Conservation (phyloP, 2,797 vertebrate genomes). For the Neoniphon sammara region DNA sequence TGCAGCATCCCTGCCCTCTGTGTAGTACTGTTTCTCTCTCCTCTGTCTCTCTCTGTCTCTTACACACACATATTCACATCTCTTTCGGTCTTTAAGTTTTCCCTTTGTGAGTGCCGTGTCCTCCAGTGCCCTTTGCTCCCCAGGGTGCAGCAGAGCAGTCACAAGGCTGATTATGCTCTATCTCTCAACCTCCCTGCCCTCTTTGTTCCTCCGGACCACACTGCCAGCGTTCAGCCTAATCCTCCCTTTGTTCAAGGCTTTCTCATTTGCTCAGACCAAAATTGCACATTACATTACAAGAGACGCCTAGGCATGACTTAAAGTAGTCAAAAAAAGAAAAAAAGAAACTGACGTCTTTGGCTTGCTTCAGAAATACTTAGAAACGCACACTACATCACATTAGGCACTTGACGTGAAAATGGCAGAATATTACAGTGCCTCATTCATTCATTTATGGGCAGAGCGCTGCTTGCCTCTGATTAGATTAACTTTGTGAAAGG, state of each 20-base stretch:
- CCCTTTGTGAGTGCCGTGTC: conserved; percentile 58
- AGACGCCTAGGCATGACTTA: conserved; percentile 38
- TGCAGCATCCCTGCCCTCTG: conserved; percentile 27
- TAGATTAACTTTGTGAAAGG: conserved; percentile 38
- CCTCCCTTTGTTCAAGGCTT: conserved; percentile 69
- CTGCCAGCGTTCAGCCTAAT: conserved; percentile 71
- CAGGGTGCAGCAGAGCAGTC: conserved; percentile 70
- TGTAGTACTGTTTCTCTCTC: conserved; percentile 26
- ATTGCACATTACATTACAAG: conserved; percentile 63
- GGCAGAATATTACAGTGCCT: neutral
- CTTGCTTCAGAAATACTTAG: conserved; percentile 16
- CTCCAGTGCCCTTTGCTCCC: conserved; percentile 67
- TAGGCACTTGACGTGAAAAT: neutral
- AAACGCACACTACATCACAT: neutral
- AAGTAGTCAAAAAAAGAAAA: conserved; percentile 36
- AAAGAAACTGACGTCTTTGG: conserved; percentile 24
- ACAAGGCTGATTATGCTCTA: conserved; percentile 71
- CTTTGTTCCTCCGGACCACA: conserved; percentile 74
- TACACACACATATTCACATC: conserved; percentile 36
- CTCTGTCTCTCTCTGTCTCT: conserved; percentile 8
- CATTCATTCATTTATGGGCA: conserved; percentile 30
- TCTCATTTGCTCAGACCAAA: conserved; percentile 67
- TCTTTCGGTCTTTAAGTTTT: conserved; percentile 50
- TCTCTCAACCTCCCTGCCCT: conserved; percentile 72
- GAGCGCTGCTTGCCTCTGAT: conserved; percentile 34